A percentile compares a stretch with the other conserved stretches of the same genome.
Conservation (phyloP, 2,888 invertebrate species). For the Drosophila prolongata region DNA sequence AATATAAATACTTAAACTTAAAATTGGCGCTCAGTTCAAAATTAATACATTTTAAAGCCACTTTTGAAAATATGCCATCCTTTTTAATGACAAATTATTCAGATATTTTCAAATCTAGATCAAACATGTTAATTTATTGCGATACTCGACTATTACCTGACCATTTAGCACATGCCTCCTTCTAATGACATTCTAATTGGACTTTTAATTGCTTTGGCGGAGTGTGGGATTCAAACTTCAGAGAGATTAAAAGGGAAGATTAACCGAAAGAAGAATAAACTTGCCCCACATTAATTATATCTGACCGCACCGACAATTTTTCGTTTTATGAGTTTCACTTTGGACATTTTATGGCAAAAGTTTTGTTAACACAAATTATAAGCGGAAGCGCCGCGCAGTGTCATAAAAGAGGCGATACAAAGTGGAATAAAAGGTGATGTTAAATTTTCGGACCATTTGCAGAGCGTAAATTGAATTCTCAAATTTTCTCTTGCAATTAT, state of each 20-base stretch:
- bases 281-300: slow-evolving; percentile 69
- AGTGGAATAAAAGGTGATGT: slow-evolving; percentile 26
- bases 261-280: slow-evolving; percentile 49
- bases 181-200: slow-evolving; percentile 69
- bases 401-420: slow-evolving; percentile 30
- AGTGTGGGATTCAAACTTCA: slow-evolving; percentile 39
- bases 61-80: not conserved
- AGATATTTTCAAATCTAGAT: slow-evolving; percentile 21
- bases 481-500: slow-evolving; percentile 19
- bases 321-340: slow-evolving; percentile 61
- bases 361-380: slow-evolving; percentile 62
- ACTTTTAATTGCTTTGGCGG: slow-evolving; percentile 70
- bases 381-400: slow-evolving; percentile 29
- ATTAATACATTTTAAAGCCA: no score
- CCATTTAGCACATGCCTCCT: slow-evolving; percentile 53
- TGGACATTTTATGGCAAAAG: slow-evolving; percentile 67
- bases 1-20: no score
- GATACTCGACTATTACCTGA: slow-evolving; percentile 20
- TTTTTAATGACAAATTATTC: slow-evolving; percentile 12
- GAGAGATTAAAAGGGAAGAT: slow-evolving; percentile 52
- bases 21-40: no score
- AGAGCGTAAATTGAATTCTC: slow-evolving; percentile 65
- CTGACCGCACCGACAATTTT: slow-evolving; percentile 55
- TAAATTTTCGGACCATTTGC: slow-evolving; percentile 54
- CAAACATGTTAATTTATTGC: slow-evolving; percentile 7